These are phyloP conservation scores for Bombus impatiens DNA, from an alignment of 1,140 invertebrate species.

Conservation along the genomic window DNA sequence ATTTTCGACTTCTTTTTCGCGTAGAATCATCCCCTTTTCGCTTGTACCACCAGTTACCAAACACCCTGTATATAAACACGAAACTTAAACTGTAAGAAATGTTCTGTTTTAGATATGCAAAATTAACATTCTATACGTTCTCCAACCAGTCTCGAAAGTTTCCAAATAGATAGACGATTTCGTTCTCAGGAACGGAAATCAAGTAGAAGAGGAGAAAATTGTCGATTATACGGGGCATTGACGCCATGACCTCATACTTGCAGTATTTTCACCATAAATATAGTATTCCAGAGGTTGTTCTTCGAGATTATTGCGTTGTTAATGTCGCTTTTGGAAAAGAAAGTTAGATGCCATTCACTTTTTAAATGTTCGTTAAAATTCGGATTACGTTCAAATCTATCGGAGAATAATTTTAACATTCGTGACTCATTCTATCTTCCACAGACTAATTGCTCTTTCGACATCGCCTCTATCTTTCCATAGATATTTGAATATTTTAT, in stretches of 20 bases:
- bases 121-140: background rate
- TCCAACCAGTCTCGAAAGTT: background rate
- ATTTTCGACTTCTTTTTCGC: too few relatives aligned
- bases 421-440: too few relatives aligned
- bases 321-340: background rate
- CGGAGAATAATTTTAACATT: too few relatives aligned
- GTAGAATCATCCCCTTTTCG: too few relatives aligned
- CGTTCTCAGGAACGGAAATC: background rate
- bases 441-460: too few relatives aligned
- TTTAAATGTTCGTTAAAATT: too few relatives aligned
- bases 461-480: too few relatives aligned
- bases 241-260: background rate
- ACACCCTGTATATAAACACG: too few relatives aligned
- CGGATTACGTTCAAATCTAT: too few relatives aligned
- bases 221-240: slow-evolving; percentile 1
- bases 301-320: background rate
- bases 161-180: background rate
- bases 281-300: background rate
- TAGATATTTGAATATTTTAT: too few relatives aligned
- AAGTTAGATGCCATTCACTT: background rate
- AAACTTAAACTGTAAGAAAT: too few relatives aligned
- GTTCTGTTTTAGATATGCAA: background rate
- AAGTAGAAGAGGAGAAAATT: slow-evolving; percentile 6
- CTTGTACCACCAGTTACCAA: too few relatives aligned
- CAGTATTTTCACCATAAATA: background rate